Base-by-base conservation (phyloP, 2,888 invertebrate species). In the Trypoxylon attenuatum region DNA sequence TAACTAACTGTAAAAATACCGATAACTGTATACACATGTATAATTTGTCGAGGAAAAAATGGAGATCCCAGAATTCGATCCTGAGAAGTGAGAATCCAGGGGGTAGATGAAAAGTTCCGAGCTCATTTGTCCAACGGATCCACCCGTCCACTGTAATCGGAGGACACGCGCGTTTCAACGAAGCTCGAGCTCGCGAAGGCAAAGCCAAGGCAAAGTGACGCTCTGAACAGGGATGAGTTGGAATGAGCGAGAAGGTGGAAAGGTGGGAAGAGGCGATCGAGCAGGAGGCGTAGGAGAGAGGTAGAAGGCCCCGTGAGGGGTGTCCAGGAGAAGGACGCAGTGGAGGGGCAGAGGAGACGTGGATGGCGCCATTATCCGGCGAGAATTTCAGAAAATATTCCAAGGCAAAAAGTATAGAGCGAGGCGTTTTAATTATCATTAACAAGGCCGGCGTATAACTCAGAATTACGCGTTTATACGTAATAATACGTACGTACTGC, bases 381-480 rank as follows among this genome's bases (percentile, higher is more conserved):
- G 73, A 73, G 73, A 76, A 76, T 76, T 76, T 76, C 76, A 76
- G 76, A 76, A 76, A 76, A 76, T 76, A 76, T 76, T 76, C 76
- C 76, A 76, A 71, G 74, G 79, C 75, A 78, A 77, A 82, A 79
- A 80, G 79, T 77, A 78, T 78, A 79, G 79, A 77, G 78, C 81
- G 82, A 78, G 82, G 81, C 82, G 82, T 84, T 86, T 86, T 85
- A 84, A 86, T 86, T 86, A 86, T 85, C 85, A 85, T 86, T 86
- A 86, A 85, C 84, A 82, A 84, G 83, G 76, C 80, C 76, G 76
- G 76, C 78, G 78, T 84, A 85, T 86, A 86, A 85, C 82, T 85
- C 84, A 84, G 82, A 84, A 84, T 86, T 85, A 85, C 82, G 82
- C 85, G 82, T 84, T 84, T 82, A 83, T 81, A 82, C 79, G 84